A percentile compares a stretch with the other conserved stretches of the same genome.
phyloP scores from a whole-genome alignment of 2,797 vertebrate species.

The Alauda arvensis region DNA sequence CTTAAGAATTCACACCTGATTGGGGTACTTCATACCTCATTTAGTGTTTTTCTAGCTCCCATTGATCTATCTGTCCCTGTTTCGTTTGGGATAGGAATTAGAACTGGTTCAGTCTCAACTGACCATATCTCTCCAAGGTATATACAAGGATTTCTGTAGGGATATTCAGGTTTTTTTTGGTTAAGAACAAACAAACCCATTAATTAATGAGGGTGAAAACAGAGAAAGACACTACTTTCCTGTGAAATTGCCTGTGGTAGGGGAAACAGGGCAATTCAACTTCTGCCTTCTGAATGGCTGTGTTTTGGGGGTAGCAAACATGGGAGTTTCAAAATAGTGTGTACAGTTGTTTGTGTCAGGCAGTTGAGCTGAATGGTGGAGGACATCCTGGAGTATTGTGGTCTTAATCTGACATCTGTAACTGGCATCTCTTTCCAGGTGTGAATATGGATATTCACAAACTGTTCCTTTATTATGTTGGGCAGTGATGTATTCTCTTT shows the following conservation, averaged over 20 bases:
- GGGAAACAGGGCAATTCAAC: neutral
- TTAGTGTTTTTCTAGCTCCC: neutral
- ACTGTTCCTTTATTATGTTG: neutral
- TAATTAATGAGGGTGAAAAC: neutral
- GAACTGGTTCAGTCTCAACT: neutral
- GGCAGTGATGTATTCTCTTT: neutral
- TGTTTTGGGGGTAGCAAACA: neutral
- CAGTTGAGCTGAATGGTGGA: neutral
- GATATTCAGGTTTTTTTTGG: neutral
- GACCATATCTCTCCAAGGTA: neutral
- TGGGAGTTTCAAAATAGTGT: rapidly evolving
- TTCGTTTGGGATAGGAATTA: neutral
- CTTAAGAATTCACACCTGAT: neutral
- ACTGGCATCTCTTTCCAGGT: neutral
- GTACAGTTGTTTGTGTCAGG: neutral
- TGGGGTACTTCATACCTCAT: neutral
- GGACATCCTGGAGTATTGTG: neutral
- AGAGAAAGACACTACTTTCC: neutral
- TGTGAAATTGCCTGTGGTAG: neutral
- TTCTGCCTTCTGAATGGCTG: neutral
- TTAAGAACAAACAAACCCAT: neutral
- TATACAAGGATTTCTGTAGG: neutral
- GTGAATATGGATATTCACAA: neutral
- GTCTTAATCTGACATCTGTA: neutral
- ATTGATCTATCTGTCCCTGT: neutral